Percentiles rank a stretch among this genome's conserved stretches.
phyloP scores from a whole-genome alignment of 1,140 invertebrate genomes.

The Hetaerina americana region DNA sequence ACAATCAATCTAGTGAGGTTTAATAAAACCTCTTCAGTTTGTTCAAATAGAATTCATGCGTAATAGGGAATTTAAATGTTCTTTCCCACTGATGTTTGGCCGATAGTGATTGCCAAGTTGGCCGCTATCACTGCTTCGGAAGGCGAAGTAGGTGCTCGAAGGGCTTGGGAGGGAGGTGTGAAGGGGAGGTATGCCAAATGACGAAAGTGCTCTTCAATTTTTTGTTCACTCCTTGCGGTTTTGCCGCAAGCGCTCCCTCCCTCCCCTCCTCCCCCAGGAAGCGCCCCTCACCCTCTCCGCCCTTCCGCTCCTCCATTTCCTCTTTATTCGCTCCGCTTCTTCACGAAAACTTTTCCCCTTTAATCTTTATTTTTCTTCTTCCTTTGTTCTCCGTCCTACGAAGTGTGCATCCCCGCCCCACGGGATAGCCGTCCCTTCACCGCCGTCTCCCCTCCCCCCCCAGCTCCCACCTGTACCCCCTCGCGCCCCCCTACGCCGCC shows the following conservation, averaged over 20 bases:
- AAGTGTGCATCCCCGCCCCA: too few species aligned
- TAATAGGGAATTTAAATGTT: too few species aligned
- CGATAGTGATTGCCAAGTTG: too few species aligned
- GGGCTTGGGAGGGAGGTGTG: too few species aligned
- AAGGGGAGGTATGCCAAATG: not conserved
- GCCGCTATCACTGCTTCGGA: too few species aligned
- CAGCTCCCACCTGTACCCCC: not conserved
- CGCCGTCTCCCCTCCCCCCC: not conserved
- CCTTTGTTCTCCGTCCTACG: not conserved
- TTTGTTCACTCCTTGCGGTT: not conserved
- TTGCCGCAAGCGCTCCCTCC: not conserved
- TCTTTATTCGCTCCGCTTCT: too few species aligned
- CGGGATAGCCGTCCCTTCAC: not conserved
- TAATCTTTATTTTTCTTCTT: not conserved
- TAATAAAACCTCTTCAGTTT: too few species aligned
- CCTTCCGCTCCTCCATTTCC: not conserved
- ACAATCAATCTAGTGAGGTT: too few species aligned
- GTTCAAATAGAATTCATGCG: too few species aligned
- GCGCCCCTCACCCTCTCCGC: not conserved
- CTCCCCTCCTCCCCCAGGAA: not conserved
- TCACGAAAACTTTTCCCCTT: not conserved
- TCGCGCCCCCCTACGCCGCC: not conserved
- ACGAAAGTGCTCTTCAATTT: not conserved
- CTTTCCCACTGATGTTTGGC: too few species aligned
- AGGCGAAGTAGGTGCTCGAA: too few species aligned